phyloP scores from a whole-genome alignment of 2,797 vertebrate species.

The Eulemur mongoz region DNA sequence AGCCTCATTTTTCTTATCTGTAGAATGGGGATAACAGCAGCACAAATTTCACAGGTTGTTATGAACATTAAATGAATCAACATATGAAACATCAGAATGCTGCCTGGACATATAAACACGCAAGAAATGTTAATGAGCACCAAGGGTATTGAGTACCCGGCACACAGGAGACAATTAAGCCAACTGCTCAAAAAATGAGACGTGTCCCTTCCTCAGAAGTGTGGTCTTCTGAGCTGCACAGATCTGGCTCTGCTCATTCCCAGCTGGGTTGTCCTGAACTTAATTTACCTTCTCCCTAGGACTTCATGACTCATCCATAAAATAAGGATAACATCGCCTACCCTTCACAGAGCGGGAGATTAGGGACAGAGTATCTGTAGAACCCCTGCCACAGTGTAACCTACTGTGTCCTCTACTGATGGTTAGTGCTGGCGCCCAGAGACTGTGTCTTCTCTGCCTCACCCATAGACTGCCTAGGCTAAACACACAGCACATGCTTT shows the following conservation, averaged over 20 bases:
- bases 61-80: not conserved
- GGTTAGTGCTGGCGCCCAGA: not conserved
- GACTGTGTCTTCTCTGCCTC: not conserved
- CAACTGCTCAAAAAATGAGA: not conserved
- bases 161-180: not conserved
- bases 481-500: not conserved
- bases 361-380: fast-evolving
- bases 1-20: not conserved
- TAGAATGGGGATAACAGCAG: not conserved
- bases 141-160: not conserved
- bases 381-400: not conserved
- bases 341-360: not conserved
- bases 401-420: not conserved
- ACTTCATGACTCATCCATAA: not conserved
- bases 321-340: not conserved
- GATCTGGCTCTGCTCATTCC: not conserved
- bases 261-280: not conserved
- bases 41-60: not conserved
- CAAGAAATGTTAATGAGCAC: not conserved
- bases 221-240: not conserved
- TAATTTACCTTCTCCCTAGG: not conserved
- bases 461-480: not conserved
- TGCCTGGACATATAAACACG: not conserved
- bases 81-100: not conserved
- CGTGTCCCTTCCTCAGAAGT: not conserved